Percentiles rank a stretch among this genome's conserved stretches.
These are phyloP conservation scores for Cladopsammia gracilis DNA, from an alignment of 64 coral and sea anemone species.

Conservation along the genomic window DNA sequence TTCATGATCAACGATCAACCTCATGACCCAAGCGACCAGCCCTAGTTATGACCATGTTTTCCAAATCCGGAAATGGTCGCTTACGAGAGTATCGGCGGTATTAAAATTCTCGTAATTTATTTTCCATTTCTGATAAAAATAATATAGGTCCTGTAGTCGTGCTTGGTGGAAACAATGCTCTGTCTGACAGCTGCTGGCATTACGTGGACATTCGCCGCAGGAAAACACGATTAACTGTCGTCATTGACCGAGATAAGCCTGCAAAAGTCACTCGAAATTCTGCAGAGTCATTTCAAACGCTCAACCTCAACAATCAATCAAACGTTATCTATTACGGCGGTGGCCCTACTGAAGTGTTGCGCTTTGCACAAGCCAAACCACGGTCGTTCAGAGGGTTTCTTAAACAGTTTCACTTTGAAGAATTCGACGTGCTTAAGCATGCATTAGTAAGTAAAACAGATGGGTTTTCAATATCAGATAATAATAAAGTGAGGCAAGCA, in stretches of 20 bases:
- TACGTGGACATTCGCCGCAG: slow-evolving; percentile 40
- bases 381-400: slow-evolving; percentile 54
- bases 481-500: neutral
- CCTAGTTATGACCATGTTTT: too few relatives aligned
- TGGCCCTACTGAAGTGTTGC: slow-evolving; percentile 12
- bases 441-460: neutral
- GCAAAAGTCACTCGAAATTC: neutral
- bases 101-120: too few relatives aligned
- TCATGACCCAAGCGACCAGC: too few relatives aligned
- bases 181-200: slow-evolving; percentile 49
- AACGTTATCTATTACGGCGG: slow-evolving; percentile 63
- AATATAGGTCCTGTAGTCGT: slow-evolving; percentile 33
- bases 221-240: neutral
- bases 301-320: slow-evolving; percentile 40
- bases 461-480: neutral
- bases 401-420: slow-evolving; percentile 52
- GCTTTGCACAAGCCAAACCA: slow-evolving; percentile 12
- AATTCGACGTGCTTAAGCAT: slow-evolving; percentile 43
- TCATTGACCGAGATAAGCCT: slow-evolving; percentile 11
- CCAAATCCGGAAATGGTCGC: too few relatives aligned
- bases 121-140: neutral
- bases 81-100: too few relatives aligned
- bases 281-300: neutral
- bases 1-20: too few relatives aligned
- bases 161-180: neutral